phyloP scores from a whole-genome alignment of 1,140 invertebrate genomes.

The Agraylea sexmaculata region DNA sequence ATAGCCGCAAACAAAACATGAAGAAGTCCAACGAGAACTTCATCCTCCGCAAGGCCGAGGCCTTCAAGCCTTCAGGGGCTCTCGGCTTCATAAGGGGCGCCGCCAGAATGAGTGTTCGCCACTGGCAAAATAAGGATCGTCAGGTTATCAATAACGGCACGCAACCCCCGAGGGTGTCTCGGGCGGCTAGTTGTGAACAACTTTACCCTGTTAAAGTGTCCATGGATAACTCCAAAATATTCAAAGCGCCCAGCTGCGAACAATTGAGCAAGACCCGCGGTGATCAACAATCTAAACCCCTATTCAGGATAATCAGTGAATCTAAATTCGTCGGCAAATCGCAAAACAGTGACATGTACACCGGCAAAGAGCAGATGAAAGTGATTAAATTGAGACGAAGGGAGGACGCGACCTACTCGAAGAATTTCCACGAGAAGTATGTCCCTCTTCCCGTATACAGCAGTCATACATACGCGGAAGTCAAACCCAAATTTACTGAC shows the following conservation, averaged over 20 bases:
- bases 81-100: slow-evolving; percentile 42
- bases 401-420: slow-evolving; percentile 28
- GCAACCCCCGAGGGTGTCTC: slow-evolving; percentile 24
- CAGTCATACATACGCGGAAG: slow-evolving; percentile 34
- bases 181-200: slow-evolving; percentile 41
- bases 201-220: slow-evolving; percentile 30
- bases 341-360: slow-evolving; percentile 22
- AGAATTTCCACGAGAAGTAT: slow-evolving; percentile 36
- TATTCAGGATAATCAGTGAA: slow-evolving; percentile 36
- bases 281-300: slow-evolving; percentile 28
- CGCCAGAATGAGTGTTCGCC: slow-evolving; percentile 35
- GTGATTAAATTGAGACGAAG: slow-evolving; percentile 33
- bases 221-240: slow-evolving; percentile 33
- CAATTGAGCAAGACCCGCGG: slow-evolving; percentile 28
- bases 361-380: slow-evolving; percentile 30
- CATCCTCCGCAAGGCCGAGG: slow-evolving; percentile 44
- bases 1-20: slow-evolving; percentile 26
- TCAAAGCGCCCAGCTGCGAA: slow-evolving; percentile 35
- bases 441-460: slow-evolving; percentile 29
- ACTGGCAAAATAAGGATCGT: slow-evolving; percentile 36
- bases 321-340: slow-evolving; percentile 23
- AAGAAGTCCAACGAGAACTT: slow-evolving; percentile 38
- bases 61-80: slow-evolving; percentile 33
- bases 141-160: slow-evolving; percentile 23
- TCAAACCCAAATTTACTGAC: slow-evolving; percentile 28